phyloP scores from a whole-genome alignment of 2,113 vertebrate genomes.

The Heterotilapia buettikoferi region DNA sequence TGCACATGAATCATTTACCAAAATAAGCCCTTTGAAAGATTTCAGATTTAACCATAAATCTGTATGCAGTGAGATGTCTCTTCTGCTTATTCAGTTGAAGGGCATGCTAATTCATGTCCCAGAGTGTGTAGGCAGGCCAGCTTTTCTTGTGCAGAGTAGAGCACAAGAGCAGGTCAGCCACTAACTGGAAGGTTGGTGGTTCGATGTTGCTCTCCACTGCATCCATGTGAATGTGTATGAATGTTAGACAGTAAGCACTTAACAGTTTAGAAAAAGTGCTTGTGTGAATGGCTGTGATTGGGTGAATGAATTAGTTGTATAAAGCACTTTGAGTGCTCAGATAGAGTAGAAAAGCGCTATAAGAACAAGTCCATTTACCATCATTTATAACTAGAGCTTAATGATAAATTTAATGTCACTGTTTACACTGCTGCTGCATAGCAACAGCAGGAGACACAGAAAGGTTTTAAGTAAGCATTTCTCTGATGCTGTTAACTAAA shows the following conservation, averaged over 20 bases:
- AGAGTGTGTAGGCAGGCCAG: neutral
- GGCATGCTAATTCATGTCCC: neutral
- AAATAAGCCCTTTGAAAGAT: neutral
- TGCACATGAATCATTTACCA: neutral
- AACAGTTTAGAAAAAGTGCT: neutral
- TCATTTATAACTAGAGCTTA: neutral
- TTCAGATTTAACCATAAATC: neutral
- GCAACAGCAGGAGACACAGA: neutral
- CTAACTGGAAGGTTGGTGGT: neutral
- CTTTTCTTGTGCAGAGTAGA: neutral
- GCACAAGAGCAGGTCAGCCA: neutral
- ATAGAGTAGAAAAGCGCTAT: rapidly evolving
- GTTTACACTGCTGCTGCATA: neutral
- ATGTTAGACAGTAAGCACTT: neutral
- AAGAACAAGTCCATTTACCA: neutral
- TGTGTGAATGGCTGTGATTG: neutral
- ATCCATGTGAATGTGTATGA: neutral
- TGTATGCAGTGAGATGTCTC: neutral
- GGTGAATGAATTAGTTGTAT: neutral
- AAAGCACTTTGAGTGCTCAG: rapidly evolving
- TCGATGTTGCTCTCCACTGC: neutral
- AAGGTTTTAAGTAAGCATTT: neutral
- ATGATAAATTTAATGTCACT: neutral
- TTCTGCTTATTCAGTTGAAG: neutral
- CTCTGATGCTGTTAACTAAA: neutral